Evolutionary conservation across 2,888 invertebrate genomes (phyloP).

Genomic region (Chironomus riparius): DNA sequence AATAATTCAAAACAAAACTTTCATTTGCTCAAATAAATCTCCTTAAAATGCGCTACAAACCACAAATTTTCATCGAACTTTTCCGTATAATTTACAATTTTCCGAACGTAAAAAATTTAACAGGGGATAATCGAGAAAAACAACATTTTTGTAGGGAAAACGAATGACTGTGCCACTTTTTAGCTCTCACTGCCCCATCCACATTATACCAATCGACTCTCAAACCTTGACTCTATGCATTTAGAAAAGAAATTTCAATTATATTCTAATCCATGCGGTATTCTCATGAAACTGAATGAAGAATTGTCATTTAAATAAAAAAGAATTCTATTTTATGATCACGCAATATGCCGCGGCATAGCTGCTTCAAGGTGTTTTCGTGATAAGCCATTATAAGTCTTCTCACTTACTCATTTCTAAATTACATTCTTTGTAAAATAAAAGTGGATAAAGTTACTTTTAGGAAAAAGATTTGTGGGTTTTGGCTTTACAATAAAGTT

Average conservation of each 20-base stretch:
- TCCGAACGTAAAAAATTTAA: too few relatives aligned
- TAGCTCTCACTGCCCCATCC: neutral
- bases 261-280: neutral
- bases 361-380: conserved; percentile 1
- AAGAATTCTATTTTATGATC: conserved; percentile 9
- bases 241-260: neutral
- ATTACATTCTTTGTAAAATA: neutral
- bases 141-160: neutral
- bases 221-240: neutral
- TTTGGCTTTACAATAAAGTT: too few relatives aligned
- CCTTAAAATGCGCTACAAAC: too few relatives aligned
- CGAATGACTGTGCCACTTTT: neutral
- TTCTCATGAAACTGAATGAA: neutral
- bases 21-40: too few relatives aligned
- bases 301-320: neutral
- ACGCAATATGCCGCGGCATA: conserved; percentile 5
- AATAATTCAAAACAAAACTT: too few relatives aligned
- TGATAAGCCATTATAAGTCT: conserved; percentile 20
- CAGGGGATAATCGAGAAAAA: neutral
- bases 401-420: neutral
- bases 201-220: too few relatives aligned
- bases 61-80: too few relatives aligned
- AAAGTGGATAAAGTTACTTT: too few relatives aligned
- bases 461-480: too few relatives aligned
- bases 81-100: too few relatives aligned